Evolutionary conservation across 2,797 vertebrate genomes (phyloP).

Genomic region (Cichlasoma orientale): DNA sequence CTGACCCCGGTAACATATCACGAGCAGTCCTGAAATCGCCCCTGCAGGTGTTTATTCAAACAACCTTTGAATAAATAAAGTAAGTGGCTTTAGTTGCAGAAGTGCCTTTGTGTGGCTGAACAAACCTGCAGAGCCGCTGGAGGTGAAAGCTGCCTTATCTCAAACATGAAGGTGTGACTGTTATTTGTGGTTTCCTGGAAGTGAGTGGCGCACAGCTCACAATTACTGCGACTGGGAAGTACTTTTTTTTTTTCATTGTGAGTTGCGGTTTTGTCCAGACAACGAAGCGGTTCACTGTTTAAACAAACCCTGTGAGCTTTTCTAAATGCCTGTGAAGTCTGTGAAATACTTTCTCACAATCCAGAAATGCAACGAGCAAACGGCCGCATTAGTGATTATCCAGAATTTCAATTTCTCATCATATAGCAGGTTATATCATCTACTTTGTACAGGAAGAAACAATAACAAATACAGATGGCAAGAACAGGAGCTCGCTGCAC

Average conservation of each 20-base stretch:
- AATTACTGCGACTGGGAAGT: neutral
- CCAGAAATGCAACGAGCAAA: neutral
- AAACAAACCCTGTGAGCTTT: neutral
- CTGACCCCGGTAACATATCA: neutral
- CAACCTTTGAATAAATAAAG: neutral
- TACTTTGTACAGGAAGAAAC: too few relatives aligned
- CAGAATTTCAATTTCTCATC: too few relatives aligned
- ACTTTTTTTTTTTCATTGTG: neutral
- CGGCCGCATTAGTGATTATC: neutral
- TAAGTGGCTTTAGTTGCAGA: neutral
- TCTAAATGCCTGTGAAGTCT: too few relatives aligned
- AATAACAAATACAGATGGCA: too few relatives aligned
- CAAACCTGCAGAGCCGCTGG: conserved; percentile 23
- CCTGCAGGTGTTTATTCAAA: neutral
- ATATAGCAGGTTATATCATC: too few relatives aligned
- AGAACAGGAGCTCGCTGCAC: too few relatives aligned
- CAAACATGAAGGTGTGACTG: neutral
- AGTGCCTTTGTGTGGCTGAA: conserved; percentile 1
- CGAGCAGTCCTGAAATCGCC: neutral
- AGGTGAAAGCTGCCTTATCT: conserved; percentile 37
- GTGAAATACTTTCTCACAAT: neutral
- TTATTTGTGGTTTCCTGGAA: neutral
- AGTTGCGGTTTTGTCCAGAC: neutral
- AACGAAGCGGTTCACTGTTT: neutral
- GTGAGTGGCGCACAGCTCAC: neutral